phyloP scores from a whole-genome alignment of 2,797 vertebrate genomes.

The Cyprinodon diabolis region DNA sequence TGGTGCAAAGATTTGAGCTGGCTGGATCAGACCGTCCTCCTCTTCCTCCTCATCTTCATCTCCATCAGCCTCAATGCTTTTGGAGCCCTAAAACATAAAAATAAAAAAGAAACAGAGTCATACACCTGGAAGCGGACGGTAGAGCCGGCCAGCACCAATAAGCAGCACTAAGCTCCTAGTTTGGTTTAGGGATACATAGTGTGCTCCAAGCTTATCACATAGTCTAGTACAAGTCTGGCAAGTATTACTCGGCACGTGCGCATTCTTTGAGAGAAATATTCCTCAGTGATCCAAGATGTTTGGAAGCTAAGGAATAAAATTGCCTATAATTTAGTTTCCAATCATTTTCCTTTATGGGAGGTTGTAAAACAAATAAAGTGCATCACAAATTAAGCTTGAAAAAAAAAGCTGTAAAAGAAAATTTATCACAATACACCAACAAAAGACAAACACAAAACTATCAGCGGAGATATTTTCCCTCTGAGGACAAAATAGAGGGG shows the following conservation, averaged over 20 bases:
- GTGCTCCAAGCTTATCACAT: conserved; percentile 11
- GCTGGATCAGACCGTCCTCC: conserved; percentile 92
- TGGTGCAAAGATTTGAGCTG: conserved; percentile 96
- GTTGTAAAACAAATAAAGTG: neutral
- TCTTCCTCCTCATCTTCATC: conserved; percentile 85
- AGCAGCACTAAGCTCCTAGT: conserved; percentile 24
- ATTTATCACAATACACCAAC: neutral
- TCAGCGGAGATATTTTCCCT: neutral
- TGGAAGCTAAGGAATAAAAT: neutral
- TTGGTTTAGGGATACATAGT: conserved; percentile 22
- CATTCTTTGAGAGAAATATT: conserved; percentile 2
- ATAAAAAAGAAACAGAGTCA: conserved; percentile 36
- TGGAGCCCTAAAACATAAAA: conserved; percentile 87
- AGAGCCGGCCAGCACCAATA: conserved; percentile 15
- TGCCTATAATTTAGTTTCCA: conserved; percentile 2
- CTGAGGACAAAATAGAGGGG: neutral
- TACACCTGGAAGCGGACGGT: conserved; percentile 10
- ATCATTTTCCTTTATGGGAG: neutral
- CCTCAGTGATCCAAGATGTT: neutral
- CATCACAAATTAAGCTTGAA: conserved; percentile 1
- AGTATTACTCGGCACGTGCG: neutral
- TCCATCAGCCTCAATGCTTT: conserved; percentile 84
- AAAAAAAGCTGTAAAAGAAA: conserved; percentile 5
- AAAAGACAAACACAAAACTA: conserved; percentile 5
- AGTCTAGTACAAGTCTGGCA: conserved; percentile 4